Evolutionary conservation across 2,113 vertebrate genomes (phyloP).

Genomic region (Chaetodon trifascialis): DNA sequence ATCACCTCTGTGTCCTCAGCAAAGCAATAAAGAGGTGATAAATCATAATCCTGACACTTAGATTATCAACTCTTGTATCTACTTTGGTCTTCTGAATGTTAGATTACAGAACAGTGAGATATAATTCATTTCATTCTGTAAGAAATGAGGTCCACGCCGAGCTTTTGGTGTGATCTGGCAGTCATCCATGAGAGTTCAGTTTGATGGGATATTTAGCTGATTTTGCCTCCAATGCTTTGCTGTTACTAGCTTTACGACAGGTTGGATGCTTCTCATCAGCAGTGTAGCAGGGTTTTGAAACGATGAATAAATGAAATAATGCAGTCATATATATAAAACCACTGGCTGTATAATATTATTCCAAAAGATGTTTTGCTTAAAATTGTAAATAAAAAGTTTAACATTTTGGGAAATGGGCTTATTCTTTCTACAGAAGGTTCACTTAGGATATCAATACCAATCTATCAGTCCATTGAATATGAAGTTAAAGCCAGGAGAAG

Average conservation of each 20-base stretch:
- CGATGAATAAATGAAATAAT: background rate
- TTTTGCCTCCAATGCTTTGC: background rate
- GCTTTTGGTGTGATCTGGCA: background rate
- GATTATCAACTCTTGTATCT: background rate
- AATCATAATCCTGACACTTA: constrained; percentile 10
- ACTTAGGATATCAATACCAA: too few relatives aligned
- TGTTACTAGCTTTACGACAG: background rate
- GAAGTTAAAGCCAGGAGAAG: background rate
- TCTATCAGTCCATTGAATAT: background rate
- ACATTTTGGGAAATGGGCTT: background rate
- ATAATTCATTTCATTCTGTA: background rate
- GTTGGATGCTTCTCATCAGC: background rate
- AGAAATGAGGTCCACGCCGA: background rate
- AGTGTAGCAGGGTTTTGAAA: background rate
- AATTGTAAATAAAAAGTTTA: background rate
- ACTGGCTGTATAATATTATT: background rate
- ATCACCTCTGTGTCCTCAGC: constrained; percentile 16
- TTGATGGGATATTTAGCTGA: background rate
- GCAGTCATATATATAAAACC: background rate
- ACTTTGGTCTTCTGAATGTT: background rate
- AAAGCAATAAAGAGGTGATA: background rate
- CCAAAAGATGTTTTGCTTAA: background rate
- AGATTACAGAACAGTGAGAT: background rate
- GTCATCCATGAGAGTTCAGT: background rate
- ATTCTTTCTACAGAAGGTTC: background rate